Conservation (phyloP, 2,888 invertebrate genomes). For the Drosophila emarginata region DNA sequence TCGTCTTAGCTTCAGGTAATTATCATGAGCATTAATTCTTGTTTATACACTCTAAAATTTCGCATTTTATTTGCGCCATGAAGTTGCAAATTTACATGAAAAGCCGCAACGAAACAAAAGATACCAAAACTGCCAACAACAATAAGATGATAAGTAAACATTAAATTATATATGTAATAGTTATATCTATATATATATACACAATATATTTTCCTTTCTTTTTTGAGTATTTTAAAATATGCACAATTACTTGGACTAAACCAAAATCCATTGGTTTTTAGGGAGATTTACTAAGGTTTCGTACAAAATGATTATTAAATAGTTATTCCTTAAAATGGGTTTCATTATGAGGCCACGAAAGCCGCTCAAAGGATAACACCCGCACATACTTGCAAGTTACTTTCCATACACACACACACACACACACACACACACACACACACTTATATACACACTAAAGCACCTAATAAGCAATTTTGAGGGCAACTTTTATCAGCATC, state of each 20-base stretch:
- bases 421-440: slow-evolving; percentile 12
- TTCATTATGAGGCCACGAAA: slow-evolving; percentile 46
- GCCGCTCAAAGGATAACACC: slow-evolving; percentile 67
- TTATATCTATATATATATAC: background rate
- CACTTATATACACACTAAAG: slow-evolving; percentile 32
- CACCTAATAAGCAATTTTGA: slow-evolving; percentile 73
- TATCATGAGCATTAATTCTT: slow-evolving; percentile 74
- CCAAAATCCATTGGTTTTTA: slow-evolving; percentile 27
- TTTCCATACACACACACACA: slow-evolving; percentile 18
- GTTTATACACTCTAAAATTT: slow-evolving; percentile 74
- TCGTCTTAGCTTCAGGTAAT: slow-evolving; percentile 69
- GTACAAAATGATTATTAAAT: slow-evolving; percentile 62
- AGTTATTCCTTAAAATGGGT: slow-evolving; percentile 37
- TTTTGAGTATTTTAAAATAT: too few relatives aligned
- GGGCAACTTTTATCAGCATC: slow-evolving; percentile 76
- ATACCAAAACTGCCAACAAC: background rate
- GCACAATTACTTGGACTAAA: slow-evolving; percentile 12
- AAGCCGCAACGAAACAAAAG: slow-evolving; percentile 29
- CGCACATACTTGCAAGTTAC: slow-evolving; percentile 2
- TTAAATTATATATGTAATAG: background rate
- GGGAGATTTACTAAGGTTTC: slow-evolving; percentile 30
- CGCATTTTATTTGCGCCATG: slow-evolving; percentile 64
- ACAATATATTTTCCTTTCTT: too few relatives aligned
- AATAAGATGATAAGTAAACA: slow-evolving; percentile 25
- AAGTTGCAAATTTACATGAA: slow-evolving; percentile 44